phyloP scores from a whole-genome alignment of 2,113 vertebrate genomes.

The Burhinus bistriatus region DNA sequence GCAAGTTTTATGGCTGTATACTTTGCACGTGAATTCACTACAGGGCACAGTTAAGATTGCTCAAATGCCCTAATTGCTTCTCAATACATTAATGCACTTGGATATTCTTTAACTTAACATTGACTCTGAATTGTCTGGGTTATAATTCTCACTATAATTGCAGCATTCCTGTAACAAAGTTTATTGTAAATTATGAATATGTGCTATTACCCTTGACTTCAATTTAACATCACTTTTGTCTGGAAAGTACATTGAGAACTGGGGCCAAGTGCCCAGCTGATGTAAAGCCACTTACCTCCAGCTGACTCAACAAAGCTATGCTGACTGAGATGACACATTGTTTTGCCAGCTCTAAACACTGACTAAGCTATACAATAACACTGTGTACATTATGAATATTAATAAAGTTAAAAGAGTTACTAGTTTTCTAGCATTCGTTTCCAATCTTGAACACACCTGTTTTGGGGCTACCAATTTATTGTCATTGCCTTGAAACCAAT shows the following conservation, averaged over 20 bases:
- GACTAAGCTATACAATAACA: neutral
- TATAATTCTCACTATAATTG: slow-evolving; percentile 6
- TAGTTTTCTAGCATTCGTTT: neutral
- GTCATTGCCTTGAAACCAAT: neutral
- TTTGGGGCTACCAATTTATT: neutral
- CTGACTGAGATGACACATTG: neutral
- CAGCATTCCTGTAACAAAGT: neutral
- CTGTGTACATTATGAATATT: neutral
- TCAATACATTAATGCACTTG: neutral
- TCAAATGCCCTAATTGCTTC: neutral
- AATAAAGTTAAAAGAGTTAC: neutral
- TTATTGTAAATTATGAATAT: neutral
- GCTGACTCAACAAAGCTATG: neutral
- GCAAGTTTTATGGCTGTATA: neutral
- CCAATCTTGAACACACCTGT: neutral
- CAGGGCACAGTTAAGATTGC: neutral
- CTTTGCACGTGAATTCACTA: neutral
- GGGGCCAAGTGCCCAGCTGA: neutral
- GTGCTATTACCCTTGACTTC: slow-evolving; percentile 8
- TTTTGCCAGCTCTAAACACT: neutral
- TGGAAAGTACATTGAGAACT: neutral
- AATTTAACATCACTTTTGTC: neutral
- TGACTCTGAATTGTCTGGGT: neutral
- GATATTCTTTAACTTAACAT: neutral
- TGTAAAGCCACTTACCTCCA: neutral